Evolutionary conservation across 2,888 invertebrate species (phyloP), one percentile per base, ranked within the genome.

Genomic region (Ophion costatus): DNA sequence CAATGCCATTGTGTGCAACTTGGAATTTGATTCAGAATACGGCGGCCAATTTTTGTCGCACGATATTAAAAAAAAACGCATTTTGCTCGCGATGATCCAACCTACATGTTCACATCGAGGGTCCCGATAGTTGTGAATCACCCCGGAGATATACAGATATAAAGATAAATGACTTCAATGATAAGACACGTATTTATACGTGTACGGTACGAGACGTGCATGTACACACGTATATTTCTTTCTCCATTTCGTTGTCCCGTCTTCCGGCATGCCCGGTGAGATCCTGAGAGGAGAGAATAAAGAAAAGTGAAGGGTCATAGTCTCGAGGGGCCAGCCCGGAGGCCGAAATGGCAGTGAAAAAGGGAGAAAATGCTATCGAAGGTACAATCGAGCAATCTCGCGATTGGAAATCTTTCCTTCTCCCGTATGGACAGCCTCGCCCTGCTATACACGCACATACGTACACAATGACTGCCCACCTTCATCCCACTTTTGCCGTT

Each of bases 351-450:
- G 85, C 85, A 83, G 84, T 84, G 83, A 82, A 56, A 84, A 83
- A 87, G 83, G 85, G 67, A 73, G 63, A 82, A 77, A 82, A 76
- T 59, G 61, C 45, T 61, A 42, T 67, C 82, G 75, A 84, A 86
- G 89, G 89, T 90, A 92, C 92, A 92, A 92, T 93, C 91, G 93
- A 93, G 92, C 92, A 93, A 93, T 92, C 91, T 90, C 90, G 89
- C 92, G 92, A 93, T 92, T 91, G 91, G 89, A 90, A 89, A 90
- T 90, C 87, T 80, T 76, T 22, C 71, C 78, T 61, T 42, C 64
- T 20, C 24, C 10, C 29, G 24, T 42, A 9, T 11, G 14, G n/a
- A 56, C n/a, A 22, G 11, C 59, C 11, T 22, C 20, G 7, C 59
- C n/a, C 51, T 56, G 29, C 51, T 33, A 51, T 45, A n/a, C 75